Evolutionary conservation across 35 echinoderm and acorn worm genomes (phyloP), one percentile per base, ranked within the genome.

Genomic region (Hemicentrotus pulcherrimus): DNA sequence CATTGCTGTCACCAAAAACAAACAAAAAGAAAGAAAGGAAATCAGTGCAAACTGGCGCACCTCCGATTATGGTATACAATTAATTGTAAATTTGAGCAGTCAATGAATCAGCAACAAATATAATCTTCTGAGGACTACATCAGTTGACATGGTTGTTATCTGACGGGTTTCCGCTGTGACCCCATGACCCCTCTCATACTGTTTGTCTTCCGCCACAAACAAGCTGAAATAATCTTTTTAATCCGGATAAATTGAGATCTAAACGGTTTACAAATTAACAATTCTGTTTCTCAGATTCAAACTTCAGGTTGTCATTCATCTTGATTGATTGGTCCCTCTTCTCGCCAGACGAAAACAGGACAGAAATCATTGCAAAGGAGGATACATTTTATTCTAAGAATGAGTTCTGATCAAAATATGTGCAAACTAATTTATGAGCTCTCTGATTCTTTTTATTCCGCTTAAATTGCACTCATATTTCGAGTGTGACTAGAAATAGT

Each of bases 221-320:
- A 90, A 90, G 88, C 88, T 90, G 4, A 46, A 35, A 90, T 90
- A 45, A 90, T 90, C 88, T 90, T 90, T 47, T 45, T 90, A 90
- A 90, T 90, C 88, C 88, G 88, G 88, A 90, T 90, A 47, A 90
- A 90, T 90, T 90, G 88, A 90, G 88, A 90, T 33, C 88, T 90
- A 90, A 90, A 90, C 88, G 88, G 88, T 90, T 90, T 90, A 90
- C 88, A 90, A 90, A 45, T 90, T 90, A 90, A 90, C 88, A 90
- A 45, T 90, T 90, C 32, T 90, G 88, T 90, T 90, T 89, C 87
- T 89, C 31, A 7, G 18, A 46, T 89, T 41, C 46, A 90, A 33
- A 33, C 88, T 18, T 7, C 32, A 47, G 12, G 32, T 90, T 90
- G 88, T 90, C 88, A 90, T 33, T 90, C 88, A 90, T 47, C 0